phyloP scores from a whole-genome alignment of 2,797 vertebrate genomes.

The Morus bassanus region DNA sequence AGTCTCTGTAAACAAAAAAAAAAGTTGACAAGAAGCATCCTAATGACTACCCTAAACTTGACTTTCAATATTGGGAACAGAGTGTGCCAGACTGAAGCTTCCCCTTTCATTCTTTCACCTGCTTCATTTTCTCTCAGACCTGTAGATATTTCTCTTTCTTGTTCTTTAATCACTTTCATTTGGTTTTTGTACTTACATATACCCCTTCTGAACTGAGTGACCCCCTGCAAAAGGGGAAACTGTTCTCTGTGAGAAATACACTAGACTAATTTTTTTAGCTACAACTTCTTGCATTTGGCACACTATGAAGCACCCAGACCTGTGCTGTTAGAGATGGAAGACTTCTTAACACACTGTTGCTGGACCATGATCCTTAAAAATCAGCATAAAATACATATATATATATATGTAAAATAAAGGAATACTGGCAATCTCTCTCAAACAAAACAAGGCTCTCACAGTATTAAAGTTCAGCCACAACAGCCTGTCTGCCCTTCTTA shows the following conservation, averaged over 20 bases:
- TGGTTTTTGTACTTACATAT: neutral
- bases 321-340: neutral
- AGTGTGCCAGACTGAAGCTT: neutral
- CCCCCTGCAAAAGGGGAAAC: neutral
- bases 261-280: neutral
- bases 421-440: neutral
- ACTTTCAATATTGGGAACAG: neutral
- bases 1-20: slow-evolving; percentile 78
- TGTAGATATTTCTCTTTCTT: neutral
- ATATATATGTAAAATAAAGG: too few species aligned
- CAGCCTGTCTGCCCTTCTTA: neutral
- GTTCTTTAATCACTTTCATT: neutral
- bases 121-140: neutral
- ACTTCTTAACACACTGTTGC: neutral
- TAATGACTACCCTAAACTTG: neutral
- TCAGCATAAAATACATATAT: neutral
- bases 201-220: neutral
- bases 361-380: neutral
- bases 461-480: neutral
- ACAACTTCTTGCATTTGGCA: neutral
- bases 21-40: neutral
- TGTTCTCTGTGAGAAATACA: neutral
- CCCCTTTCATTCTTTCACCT: neutral
- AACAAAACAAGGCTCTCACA: neutral
- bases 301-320: neutral